phyloP scores from a whole-genome alignment of 2,113 vertebrate species.

The Pithys albifrons region DNA sequence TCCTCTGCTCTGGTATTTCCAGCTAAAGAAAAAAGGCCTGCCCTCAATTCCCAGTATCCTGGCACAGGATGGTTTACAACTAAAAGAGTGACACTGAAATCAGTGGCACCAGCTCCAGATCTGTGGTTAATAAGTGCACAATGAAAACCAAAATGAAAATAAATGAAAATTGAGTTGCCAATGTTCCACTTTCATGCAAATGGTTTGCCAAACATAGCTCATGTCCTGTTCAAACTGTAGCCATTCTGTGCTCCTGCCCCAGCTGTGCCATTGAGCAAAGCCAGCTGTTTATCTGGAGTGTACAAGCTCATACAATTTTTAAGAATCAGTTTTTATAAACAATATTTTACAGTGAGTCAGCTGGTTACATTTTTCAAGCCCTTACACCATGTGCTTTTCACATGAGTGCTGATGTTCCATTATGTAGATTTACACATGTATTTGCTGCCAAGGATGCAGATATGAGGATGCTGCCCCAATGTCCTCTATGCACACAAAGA shows the following conservation, averaged over 20 bases:
- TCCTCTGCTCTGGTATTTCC: neutral
- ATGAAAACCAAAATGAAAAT: neutral
- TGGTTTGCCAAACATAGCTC: constrained; percentile 42
- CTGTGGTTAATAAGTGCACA: neutral
- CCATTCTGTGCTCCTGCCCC: constrained; percentile 23
- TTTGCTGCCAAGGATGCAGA: neutral
- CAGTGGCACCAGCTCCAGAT: neutral
- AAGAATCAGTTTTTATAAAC: constrained; percentile 35
- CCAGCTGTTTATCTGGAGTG: constrained; percentile 40
- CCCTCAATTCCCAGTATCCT: neutral
- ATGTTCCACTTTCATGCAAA: constrained; percentile 49
- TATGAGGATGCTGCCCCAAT: neutral
- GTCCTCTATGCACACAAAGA: neutral
- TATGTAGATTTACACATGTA: neutral
- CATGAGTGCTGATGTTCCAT: neutral
- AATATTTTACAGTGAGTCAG: constrained; percentile 40
- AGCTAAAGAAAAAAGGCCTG: neutral
- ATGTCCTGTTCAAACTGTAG: constrained; percentile 18
- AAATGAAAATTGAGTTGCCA: constrained; percentile 22
- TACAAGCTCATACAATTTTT: constrained; percentile 7
- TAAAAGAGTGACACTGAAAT: neutral
- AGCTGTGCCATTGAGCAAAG: constrained; percentile 54
- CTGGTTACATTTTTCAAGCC: neutral
- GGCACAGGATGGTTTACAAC: neutral
- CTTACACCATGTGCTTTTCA: neutral